Base-by-base conservation (phyloP, 2,888 invertebrate genomes). In the Hermodice carunculata region DNA sequence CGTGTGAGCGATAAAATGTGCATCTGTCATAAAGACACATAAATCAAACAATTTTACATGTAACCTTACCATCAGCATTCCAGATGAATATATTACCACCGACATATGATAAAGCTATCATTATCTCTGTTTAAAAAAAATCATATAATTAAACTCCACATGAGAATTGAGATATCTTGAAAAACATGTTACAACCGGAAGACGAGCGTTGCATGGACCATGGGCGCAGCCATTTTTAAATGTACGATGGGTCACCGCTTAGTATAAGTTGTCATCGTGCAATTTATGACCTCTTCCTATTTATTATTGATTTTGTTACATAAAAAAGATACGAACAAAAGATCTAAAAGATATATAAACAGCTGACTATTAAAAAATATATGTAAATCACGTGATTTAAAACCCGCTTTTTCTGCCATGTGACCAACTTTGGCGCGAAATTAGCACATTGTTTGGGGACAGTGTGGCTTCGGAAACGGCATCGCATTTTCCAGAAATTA, bases 381-480 rank as follows among this genome's bases (percentile, higher is more conserved):
- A 44, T 14, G 31, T 29, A 19, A 14, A 34, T 64, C 68, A 71
- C 66, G 69, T 71, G 68, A 68, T 66, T 71, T 71, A 69, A 71
- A 71, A 40, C 59, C 66, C 68, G 67, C 57, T 19, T n/a, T 44
- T 49, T 37, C 34, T 34, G n/a, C n/a, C 29, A 54, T 54, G 61
- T 59, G 64, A 43, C 51, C 8, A 19, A 43, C 32, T 42, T 61
- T 61, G 51, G 68, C 64, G 66, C 56, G 63, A 66, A 70, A 68
- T 57, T 26, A 11, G 11, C 37, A 32, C 22, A n/a, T 48, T n/a
- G 31, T 59, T 19, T 32, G 37, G n/a, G n/a, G n/a, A n/a, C n/a
- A 34, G 8, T 11, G 24, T 6, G 28, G 14, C 6, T 49, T 49
- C 11, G 6, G 8, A 29, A 26, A 24, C 14, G 11, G 2, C 40